A percentile compares a stretch with the other conserved stretches of the same genome.
Evolutionary conservation across 2,888 invertebrate genomes (phyloP).

Genomic region (Leucoma salicis): DNA sequence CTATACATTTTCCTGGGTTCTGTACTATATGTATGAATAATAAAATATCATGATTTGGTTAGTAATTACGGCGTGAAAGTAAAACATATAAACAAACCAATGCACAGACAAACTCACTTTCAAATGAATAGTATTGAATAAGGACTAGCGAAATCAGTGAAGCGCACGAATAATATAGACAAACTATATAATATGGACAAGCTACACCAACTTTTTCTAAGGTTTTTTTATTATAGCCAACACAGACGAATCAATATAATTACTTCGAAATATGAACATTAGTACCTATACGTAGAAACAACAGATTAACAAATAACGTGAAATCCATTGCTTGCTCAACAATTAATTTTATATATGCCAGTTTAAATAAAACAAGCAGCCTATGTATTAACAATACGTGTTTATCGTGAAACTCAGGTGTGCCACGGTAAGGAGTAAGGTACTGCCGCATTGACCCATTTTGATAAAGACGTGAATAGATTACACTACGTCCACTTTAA

Average conservation of each 20-base stretch:
- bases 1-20: too few species aligned
- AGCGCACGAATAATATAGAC: too few species aligned
- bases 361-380: constrained; percentile 32
- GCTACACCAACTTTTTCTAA: too few species aligned
- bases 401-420: constrained; percentile 47
- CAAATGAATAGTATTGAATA: too few species aligned
- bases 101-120: too few species aligned
- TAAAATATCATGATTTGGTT: too few species aligned
- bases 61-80: too few species aligned
- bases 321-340: constrained; percentile 14
- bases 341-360: not conserved
- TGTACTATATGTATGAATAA: too few species aligned
- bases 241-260: constrained; percentile 1
- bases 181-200: too few species aligned
- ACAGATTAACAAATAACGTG: not conserved
- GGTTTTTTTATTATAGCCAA: constrained; percentile 2
- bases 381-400: constrained; percentile 47
- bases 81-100: too few species aligned
- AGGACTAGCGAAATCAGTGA: too few species aligned
- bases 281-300: not conserved
- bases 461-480: constrained; percentile 74
- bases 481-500: constrained; percentile 61
- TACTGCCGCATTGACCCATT: constrained; percentile 75
- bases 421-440: constrained; percentile 56
- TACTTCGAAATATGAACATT: constrained; percentile 3